Base-by-base conservation (phyloP, 1,140 invertebrate genomes). In the Archivesica marissinica region DNA sequence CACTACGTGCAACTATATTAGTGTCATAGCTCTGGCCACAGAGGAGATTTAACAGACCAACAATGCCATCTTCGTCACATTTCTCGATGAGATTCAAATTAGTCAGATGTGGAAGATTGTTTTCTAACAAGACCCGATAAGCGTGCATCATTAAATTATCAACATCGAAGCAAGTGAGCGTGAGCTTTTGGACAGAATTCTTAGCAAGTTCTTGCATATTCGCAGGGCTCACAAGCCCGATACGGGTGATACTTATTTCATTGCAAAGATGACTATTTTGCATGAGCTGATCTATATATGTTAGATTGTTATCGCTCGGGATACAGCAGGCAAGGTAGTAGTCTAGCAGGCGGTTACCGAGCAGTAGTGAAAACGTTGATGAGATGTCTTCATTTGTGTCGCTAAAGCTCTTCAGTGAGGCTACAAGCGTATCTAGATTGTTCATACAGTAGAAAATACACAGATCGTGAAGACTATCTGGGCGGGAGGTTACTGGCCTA, bases 401-500 rank as follows among this genome's bases (percentile, higher is more conserved):
- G 6, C 17, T 25, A 39, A 39, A 7, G 23, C 23, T 59, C 0
- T 52, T 33, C 30, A 75, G 35, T 47, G 70, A 59, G 13, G 50
- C 50, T 2, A 52, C 38, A 17, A 83, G 39, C 7, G 75, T 52
- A 39, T 83, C 80, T 47, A 83, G 25, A 59, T 83, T 70, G 54
- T 83, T 83, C 47, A 75, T 75, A 11, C 47, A 75, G 38, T 83
- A 83, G n/a, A 39, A 83, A 23, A 83, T 23, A 75, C 80, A 83
- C 38, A 83, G 52, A 38, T 83, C 52, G 52, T 83, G 80, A 1
- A 83, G 70, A 17, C 41, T 59, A 20, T 83, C 80, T 6, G 70
- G 80, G 50, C 30, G 11, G 41, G 44, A 54, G 15, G 20, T 9
- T 13, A 20, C 25, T 9, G 2, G 23, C 54, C 15, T 47, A 2